Evolutionary conservation across 2,888 invertebrate species (phyloP).

Genomic region (Scaptomyza flava): DNA sequence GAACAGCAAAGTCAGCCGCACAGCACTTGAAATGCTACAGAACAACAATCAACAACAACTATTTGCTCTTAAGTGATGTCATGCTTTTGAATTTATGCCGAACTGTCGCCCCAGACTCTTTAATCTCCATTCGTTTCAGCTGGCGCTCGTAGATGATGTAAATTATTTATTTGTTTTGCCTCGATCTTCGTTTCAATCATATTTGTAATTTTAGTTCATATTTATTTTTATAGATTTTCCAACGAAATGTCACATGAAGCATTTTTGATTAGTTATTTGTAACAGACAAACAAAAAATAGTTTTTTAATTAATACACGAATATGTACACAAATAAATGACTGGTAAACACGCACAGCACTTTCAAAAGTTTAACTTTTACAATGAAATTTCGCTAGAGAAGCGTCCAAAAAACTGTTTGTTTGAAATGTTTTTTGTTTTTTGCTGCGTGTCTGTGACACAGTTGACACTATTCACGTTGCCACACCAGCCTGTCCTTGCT

Average conservation of each 20-base stretch:
- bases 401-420: slow-evolving; percentile 20
- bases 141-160: slow-evolving; percentile 37
- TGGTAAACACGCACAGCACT: slow-evolving; percentile 51
- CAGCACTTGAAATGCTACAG: neutral
- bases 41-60: slow-evolving; percentile 3
- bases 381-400: slow-evolving; percentile 43
- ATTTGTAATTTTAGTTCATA: slow-evolving; percentile 28
- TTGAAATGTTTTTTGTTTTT: slow-evolving; percentile 17
- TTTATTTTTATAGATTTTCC: slow-evolving; percentile 57
- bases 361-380: slow-evolving; percentile 46
- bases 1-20: neutral
- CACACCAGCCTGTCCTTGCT: slow-evolving; percentile 17
- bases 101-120: slow-evolving; percentile 43
- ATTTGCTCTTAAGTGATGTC: slow-evolving; percentile 68
- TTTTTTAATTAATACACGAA: slow-evolving; percentile 59
- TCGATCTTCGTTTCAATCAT: slow-evolving; percentile 48
- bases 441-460: slow-evolving; percentile 67
- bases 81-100: slow-evolving; percentile 65
- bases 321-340: slow-evolving; percentile 71
- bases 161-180: slow-evolving; percentile 31
- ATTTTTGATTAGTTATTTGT: slow-evolving; percentile 67
- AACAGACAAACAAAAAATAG: slow-evolving; percentile 10
- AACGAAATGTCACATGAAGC: slow-evolving; percentile 71
- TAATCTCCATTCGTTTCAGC: slow-evolving; percentile 40
- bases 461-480: slow-evolving; percentile 64